Conservation (phyloP, 2,888 invertebrate species). For the Eupithecia tripunctaria region DNA sequence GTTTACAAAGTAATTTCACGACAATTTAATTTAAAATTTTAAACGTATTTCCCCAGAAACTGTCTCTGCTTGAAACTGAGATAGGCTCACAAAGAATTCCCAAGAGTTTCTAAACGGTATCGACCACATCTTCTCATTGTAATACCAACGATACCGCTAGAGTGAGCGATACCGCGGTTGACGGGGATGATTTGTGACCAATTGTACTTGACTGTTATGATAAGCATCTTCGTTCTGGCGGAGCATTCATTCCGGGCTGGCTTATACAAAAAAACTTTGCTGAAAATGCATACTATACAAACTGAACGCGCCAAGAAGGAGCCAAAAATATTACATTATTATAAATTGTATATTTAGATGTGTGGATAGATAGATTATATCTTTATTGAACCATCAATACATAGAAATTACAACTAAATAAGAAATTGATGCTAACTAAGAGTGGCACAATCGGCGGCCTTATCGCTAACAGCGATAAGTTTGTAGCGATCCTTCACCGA, state of each 20-base stretch:
- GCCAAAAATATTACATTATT: background rate
- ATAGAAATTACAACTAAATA: no score
- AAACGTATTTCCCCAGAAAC: background rate
- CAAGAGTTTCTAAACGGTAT: conserved; percentile 35
- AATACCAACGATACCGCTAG: conserved; percentile 7
- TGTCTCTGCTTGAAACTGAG: conserved; percentile 1
- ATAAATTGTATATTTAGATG: no score
- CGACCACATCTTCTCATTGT: conserved; percentile 33
- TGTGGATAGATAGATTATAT: no score
- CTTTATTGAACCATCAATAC: no score
- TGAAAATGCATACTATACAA: background rate
- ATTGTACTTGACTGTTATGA: conserved; percentile 20
- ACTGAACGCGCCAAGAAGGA: background rate
- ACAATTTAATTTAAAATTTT: background rate
- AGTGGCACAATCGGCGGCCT: no score
- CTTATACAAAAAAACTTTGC: background rate
- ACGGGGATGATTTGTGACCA: conserved; percentile 28
- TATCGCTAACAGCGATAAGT: no score
- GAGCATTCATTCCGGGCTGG: background rate
- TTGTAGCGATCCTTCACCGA: no score
- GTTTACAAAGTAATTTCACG: background rate
- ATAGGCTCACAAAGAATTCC: conserved; percentile 27
- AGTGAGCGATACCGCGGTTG: conserved; percentile 16
- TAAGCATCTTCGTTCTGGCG: conserved; percentile 15
- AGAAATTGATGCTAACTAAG: no score